phyloP scores from a whole-genome alignment of 2,113 vertebrate genomes.

The Riparia riparia region DNA sequence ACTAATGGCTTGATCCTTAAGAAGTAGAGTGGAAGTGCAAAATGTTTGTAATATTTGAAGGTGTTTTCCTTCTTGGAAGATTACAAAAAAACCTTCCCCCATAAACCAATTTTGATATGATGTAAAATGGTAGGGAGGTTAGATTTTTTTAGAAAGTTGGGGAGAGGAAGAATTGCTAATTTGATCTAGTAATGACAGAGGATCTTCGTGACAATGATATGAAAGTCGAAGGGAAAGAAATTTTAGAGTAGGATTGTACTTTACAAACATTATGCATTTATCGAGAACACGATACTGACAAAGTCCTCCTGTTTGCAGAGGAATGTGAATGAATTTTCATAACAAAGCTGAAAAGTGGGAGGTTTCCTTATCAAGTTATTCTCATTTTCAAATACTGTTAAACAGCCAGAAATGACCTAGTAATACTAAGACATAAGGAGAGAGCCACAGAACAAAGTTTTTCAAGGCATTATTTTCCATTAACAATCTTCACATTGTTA shows the following conservation, averaged over 20 bases:
- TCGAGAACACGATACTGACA: background rate
- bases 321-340: background rate
- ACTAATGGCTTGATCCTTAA: background rate
- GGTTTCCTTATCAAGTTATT: background rate
- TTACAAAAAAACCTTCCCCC: background rate
- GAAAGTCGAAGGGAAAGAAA: background rate
- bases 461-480: background rate
- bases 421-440: background rate
- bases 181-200: background rate
- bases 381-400: background rate
- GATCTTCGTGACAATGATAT: background rate
- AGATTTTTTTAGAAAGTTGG: background rate
- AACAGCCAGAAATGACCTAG: background rate
- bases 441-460: background rate
- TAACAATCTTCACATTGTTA: background rate
- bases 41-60: background rate
- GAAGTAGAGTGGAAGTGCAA: background rate
- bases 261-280: background rate
- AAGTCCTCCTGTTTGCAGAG: background rate
- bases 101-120: background rate
- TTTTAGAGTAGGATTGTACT: background rate
- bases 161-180: background rate
- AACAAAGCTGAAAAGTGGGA: background rate
- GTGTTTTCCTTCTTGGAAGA: background rate
- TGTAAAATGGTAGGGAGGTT: background rate